phyloP scores from a whole-genome alignment of 2,113 vertebrate genomes.

The Xyliphius kryptos region DNA sequence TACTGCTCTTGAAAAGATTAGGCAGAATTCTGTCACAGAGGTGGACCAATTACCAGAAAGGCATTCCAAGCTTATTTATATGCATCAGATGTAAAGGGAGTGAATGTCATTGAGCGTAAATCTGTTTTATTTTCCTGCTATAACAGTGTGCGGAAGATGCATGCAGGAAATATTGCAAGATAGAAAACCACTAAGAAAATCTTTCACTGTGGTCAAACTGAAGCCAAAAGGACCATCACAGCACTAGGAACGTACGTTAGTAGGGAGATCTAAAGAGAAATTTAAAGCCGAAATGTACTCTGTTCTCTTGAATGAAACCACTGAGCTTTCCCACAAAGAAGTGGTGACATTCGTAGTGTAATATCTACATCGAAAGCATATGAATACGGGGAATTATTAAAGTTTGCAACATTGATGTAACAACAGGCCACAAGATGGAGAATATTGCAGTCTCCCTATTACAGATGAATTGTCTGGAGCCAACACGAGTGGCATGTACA shows the following conservation, averaged over 20 bases:
- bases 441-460: conserved; percentile 25
- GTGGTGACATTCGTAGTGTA: conserved; percentile 27
- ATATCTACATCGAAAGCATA: conserved; percentile 29
- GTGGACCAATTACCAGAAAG: too few species aligned
- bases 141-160: too few species aligned
- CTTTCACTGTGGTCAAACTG: neutral
- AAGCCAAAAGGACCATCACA: conserved; percentile 1
- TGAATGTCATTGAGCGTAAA: too few species aligned
- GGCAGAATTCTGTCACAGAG: too few species aligned
- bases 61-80: too few species aligned
- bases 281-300: conserved; percentile 22
- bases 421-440: conserved; percentile 27
- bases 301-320: conserved; percentile 27
- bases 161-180: conserved; percentile 7
- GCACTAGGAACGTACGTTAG: conserved; percentile 29
- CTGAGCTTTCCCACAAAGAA: conserved; percentile 29
- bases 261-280: conserved; percentile 21
- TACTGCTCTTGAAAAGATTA: too few species aligned
- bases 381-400: conserved; percentile 22
- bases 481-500: conserved; percentile 23
- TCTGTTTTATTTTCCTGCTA: too few species aligned
- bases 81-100: too few species aligned
- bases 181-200: conserved; percentile 1
- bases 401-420: conserved; percentile 8
- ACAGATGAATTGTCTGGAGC: conserved; percentile 27